These are phyloP conservation scores for Scaptomyza cyrtandrae DNA, from an alignment of 2,888 invertebrate genomes.

Conservation along the genomic window DNA sequence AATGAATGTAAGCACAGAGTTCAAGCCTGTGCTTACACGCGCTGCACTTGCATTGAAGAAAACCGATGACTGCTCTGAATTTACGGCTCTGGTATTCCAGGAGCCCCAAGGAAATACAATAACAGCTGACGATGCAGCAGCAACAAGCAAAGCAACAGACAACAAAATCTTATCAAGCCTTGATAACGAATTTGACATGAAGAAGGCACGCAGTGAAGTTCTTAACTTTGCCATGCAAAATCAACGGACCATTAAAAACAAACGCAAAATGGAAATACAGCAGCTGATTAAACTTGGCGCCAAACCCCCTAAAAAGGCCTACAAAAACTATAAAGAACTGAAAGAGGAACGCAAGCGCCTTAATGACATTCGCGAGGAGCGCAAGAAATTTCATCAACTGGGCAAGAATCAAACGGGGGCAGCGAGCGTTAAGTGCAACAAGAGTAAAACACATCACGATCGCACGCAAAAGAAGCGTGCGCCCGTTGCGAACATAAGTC, in stretches of 20 bases:
- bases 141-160: not conserved
- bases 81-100: constrained; percentile 80
- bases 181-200: constrained; percentile 88
- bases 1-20: constrained; percentile 65
- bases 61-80: constrained; percentile 52
- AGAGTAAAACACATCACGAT: constrained; percentile 64
- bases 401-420: constrained; percentile 88
- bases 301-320: constrained; percentile 89
- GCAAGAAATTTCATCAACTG: constrained; percentile 85
- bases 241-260: constrained; percentile 89
- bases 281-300: constrained; percentile 92
- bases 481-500: constrained; percentile 85
- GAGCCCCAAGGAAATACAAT: constrained; percentile 53
- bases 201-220: constrained; percentile 91
- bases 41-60: constrained; percentile 78
- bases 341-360: constrained; percentile 87
- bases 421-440: constrained; percentile 85
- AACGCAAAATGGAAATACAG: constrained; percentile 91
- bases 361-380: constrained; percentile 85
- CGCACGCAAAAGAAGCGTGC: constrained; percentile 85
- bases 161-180: not conserved
- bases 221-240: constrained; percentile 92
- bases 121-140: not conserved
- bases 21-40: constrained; percentile 81
- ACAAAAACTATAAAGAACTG: constrained; percentile 90